phyloP scores from a whole-genome alignment of 2,797 vertebrate genomes.

The Zalophus californianus region DNA sequence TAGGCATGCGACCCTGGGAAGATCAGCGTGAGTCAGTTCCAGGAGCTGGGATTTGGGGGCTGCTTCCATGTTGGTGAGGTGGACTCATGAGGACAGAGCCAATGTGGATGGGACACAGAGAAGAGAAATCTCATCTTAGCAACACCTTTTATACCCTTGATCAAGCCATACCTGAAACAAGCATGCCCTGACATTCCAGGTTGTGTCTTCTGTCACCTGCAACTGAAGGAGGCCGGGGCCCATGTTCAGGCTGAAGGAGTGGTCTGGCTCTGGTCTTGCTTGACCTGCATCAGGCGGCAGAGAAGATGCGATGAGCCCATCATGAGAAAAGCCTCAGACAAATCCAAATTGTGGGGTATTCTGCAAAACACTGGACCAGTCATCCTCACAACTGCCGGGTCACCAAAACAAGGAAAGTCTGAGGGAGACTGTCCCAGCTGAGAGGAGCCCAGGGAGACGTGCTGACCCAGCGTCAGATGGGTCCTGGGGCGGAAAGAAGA shows the following conservation, averaged over 20 bases:
- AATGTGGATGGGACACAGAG: rapidly evolving
- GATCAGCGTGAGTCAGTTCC: neutral
- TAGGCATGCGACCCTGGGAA: rapidly evolving
- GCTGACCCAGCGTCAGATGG: neutral
- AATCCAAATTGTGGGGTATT: neutral
- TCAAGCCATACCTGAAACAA: neutral
- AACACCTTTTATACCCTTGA: neutral
- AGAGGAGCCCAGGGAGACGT: neutral
- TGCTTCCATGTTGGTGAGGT: rapidly evolving
- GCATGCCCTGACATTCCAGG: neutral
- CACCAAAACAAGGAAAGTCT: neutral
- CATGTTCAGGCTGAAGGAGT: neutral
- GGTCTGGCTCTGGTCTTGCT: neutral
- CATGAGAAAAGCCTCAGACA: neutral
- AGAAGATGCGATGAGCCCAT: too few relatives aligned
- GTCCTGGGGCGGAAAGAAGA: neutral
- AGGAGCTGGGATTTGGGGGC: neutral
- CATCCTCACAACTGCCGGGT: neutral
- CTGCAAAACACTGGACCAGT: neutral
- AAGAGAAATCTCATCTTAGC: too few relatives aligned
- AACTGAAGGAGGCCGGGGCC: neutral
- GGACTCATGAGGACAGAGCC: neutral
- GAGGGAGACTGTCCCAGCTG: neutral
- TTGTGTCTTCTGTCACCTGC: neutral
- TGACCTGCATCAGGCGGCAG: neutral